A percentile compares a stretch with the other conserved stretches of the same genome.
Evolutionary conservation across 1,140 invertebrate species (phyloP).

Genomic region (Aporrectodea caliginosa): DNA sequence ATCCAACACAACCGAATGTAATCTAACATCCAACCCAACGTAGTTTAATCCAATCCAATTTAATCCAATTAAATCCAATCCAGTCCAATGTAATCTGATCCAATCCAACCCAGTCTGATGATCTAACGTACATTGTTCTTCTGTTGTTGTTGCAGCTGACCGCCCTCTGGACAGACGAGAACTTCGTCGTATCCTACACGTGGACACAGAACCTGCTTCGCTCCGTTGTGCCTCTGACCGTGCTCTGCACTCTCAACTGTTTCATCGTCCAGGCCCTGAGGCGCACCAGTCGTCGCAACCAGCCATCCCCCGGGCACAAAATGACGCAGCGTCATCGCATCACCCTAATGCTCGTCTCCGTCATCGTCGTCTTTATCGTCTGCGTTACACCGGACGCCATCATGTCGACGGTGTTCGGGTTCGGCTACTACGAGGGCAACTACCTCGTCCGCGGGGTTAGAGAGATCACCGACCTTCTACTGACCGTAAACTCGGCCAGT

Average conservation of each 20-base stretch:
- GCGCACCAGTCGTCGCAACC: slow-evolving; percentile 34
- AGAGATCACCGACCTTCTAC: slow-evolving; percentile 71
- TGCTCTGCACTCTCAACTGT: slow-evolving; percentile 29
- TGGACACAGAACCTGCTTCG: slow-evolving; percentile 29
- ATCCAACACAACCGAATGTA: too few species aligned
- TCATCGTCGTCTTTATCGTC: slow-evolving; percentile 70
- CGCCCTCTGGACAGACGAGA: slow-evolving; percentile 26
- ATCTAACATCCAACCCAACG: too few species aligned
- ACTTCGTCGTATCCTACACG: slow-evolving; percentile 27
- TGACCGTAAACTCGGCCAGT: slow-evolving; percentile 67
- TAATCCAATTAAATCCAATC: too few species aligned
- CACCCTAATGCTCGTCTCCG: slow-evolving; percentile 70
- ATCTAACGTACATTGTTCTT: too few species aligned
- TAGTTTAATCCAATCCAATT: too few species aligned
- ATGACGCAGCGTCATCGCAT: slow-evolving; percentile 57
- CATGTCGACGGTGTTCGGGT: slow-evolving; percentile 57
- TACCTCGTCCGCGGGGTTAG: slow-evolving; percentile 60
- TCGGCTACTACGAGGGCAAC: slow-evolving; percentile 52
- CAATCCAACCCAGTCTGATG: too few species aligned
- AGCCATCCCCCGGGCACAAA: not conserved
- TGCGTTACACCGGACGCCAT: slow-evolving; percentile 70
- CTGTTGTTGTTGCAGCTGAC: slow-evolving; percentile 25
- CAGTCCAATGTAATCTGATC: too few species aligned
- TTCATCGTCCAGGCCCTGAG: slow-evolving; percentile 66
- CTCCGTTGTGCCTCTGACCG: slow-evolving; percentile 32